Evolutionary conservation across 2,113 vertebrate genomes (phyloP).

Genomic region (Alaudala cheleensis): DNA sequence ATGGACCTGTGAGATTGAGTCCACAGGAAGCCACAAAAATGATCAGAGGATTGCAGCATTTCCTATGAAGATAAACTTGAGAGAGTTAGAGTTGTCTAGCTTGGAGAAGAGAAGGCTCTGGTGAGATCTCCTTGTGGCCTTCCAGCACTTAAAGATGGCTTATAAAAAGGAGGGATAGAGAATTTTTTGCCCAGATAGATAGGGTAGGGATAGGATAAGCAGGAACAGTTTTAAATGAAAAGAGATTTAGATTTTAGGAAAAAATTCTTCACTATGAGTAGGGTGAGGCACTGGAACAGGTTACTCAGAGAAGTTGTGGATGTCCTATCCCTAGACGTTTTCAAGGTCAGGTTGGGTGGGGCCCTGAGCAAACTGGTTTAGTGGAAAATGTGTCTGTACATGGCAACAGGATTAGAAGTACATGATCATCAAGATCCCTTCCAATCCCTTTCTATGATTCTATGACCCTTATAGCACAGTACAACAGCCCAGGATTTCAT

Average conservation of each 20-base stretch:
- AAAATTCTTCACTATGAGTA: background rate
- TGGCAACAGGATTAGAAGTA: background rate
- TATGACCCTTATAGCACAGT: background rate
- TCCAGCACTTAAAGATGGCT: background rate
- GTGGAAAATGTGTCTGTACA: background rate
- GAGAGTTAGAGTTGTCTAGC: no score
- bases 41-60: background rate
- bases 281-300: background rate
- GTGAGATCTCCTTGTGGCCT: no score
- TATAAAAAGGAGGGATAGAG: background rate
- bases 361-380: background rate
- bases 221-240: background rate
- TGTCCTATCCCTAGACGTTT: background rate
- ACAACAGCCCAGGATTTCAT: background rate
- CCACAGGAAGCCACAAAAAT: background rate
- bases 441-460: background rate
- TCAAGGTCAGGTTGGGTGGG: no score
- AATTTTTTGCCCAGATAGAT: background rate
- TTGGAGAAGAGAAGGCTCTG: background rate
- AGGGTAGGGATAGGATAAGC: background rate
- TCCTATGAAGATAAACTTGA: background rate
- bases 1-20: no score
- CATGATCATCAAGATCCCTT: background rate
- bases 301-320: background rate
- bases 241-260: background rate